Conservation (phyloP, 2,797 vertebrate species). For the Monodelphis domestica region DNA sequence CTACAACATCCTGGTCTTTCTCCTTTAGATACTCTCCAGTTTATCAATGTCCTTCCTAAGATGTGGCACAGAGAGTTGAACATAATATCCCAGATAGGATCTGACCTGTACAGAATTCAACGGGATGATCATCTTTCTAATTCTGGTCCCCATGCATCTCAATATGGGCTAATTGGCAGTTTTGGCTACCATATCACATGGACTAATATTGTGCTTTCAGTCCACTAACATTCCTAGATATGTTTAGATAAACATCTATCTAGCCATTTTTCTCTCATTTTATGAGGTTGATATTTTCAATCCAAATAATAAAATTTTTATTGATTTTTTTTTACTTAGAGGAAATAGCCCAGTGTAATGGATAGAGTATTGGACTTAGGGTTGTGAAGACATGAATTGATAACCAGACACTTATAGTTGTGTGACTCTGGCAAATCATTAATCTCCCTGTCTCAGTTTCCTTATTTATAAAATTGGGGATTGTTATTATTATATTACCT, state of each 20-base stretch:
- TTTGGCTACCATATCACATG: neutral
- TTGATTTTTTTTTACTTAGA: neutral
- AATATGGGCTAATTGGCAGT: neutral
- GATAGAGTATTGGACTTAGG: neutral
- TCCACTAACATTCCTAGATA: neutral
- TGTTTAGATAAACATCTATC: neutral
- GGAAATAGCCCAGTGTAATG: neutral
- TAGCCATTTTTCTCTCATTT: neutral
- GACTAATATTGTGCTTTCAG: neutral
- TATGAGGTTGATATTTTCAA: neutral
- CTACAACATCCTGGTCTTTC: neutral
- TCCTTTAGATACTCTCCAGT: neutral
- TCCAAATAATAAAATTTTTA: neutral
- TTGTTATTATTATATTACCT: neutral
- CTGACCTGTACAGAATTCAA: neutral
- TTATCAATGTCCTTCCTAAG: neutral
- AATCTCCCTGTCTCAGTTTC: neutral
- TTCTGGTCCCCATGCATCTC: neutral
- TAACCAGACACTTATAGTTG: neutral
- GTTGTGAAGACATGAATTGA: neutral
- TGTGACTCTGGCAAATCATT: neutral
- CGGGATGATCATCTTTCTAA: neutral
- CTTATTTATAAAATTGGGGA: neutral
- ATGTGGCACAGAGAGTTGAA: neutral
- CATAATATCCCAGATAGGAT: neutral